Percentiles rank a stretch among this genome's conserved stretches.
Evolutionary conservation across 2,113 vertebrate species (phyloP).

Genomic region (Hyla sarda): DNA sequence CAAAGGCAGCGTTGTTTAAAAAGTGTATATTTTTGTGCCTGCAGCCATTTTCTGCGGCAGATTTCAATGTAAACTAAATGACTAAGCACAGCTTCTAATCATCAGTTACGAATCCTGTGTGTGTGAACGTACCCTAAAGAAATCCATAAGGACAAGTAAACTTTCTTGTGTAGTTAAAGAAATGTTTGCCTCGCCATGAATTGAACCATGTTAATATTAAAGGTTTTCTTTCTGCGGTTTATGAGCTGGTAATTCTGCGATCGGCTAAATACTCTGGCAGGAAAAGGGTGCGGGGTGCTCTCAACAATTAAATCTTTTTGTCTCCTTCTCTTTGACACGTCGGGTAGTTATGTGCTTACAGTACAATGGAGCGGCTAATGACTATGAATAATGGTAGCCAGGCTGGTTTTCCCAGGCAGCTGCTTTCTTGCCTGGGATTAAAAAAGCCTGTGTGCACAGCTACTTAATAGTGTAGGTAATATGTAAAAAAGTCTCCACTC

Average conservation of each 20-base stretch:
- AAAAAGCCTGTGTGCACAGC: constrained; percentile 1
- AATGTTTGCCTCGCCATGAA: background rate
- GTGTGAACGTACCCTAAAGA: too few species aligned
- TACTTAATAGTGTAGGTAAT: constrained; percentile 30
- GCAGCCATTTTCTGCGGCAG: too few species aligned
- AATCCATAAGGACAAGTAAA: background rate
- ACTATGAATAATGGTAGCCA: constrained; percentile 54
- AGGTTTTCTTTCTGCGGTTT: background rate
- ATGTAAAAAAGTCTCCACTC: background rate
- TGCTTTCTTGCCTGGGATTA: constrained; percentile 13
- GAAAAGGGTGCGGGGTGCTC: constrained; percentile 30
- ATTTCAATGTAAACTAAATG: too few species aligned
- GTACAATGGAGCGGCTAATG: constrained; percentile 58
- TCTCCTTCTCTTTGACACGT: constrained; percentile 39
- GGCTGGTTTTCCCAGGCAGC: constrained; percentile 51
- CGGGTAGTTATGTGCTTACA: constrained; percentile 55
- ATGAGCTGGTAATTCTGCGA: background rate
- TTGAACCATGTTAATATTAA: background rate
- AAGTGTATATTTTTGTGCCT: too few species aligned
- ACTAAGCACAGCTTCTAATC: too few species aligned
- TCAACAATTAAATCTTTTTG: constrained; percentile 57
- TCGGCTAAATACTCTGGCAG: constrained; percentile 35
- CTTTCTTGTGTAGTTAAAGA: background rate
- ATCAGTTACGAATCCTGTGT: too few species aligned
- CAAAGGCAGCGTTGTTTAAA: too few species aligned